phyloP scores from a whole-genome alignment of 1,140 invertebrate species.

The Druon quercuslanigerum region DNA sequence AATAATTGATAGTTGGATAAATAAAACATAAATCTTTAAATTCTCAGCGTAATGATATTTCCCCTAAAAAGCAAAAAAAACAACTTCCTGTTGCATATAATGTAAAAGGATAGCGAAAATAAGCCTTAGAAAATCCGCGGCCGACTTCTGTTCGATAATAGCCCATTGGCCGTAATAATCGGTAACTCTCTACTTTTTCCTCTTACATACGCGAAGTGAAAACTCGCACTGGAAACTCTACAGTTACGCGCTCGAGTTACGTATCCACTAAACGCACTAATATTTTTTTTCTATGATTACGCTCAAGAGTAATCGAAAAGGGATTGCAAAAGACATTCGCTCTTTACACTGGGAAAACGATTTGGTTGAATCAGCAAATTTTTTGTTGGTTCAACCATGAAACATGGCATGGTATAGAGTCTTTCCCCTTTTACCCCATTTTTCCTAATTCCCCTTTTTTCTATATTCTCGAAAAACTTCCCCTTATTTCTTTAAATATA shows the following conservation, averaged over 20 bases:
- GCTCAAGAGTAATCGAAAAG: background rate
- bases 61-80: background rate
- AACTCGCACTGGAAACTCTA: conserved; percentile 51
- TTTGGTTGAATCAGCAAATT: no score
- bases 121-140: conserved; percentile 8
- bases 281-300: conserved; percentile 35
- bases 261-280: conserved; percentile 40
- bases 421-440: no score
- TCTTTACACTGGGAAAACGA: conserved; percentile 37
- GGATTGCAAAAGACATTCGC: conserved; percentile 19
- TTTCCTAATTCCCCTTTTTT: no score
- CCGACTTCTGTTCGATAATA: conserved; percentile 39
- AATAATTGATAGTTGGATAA: no score
- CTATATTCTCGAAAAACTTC: no score
- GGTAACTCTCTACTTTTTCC: conserved; percentile 34
- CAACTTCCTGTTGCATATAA: background rate
- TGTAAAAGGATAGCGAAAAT: conserved; percentile 4
- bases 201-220: conserved; percentile 53
- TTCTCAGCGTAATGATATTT: no score
- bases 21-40: no score
- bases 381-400: no score
- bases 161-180: conserved; percentile 44
- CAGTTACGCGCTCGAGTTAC: conserved; percentile 52
- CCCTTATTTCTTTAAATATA: no score
- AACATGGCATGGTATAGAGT: no score